These are phyloP conservation scores for Arbacia lixula DNA, from an alignment of 53 echinoderm and acorn worm species.

Conservation along the genomic window DNA sequence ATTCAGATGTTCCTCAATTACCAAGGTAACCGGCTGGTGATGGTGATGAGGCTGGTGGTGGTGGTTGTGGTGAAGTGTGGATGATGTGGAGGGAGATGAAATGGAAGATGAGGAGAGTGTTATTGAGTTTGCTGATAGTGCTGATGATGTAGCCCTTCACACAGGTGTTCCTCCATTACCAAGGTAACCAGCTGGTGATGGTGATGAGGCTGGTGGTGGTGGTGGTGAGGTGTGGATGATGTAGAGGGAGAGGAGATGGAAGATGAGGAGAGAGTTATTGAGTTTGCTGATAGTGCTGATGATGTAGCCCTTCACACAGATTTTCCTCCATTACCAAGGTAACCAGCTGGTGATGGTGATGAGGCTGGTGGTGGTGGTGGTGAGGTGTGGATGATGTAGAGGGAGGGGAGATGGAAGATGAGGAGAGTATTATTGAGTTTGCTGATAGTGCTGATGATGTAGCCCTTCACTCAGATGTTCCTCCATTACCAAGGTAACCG, in stretches of 20 bases:
- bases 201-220: not conserved
- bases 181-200: conserved; percentile 59
- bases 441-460: too few relatives aligned
- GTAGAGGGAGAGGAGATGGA: too few relatives aligned
- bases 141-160: too few relatives aligned
- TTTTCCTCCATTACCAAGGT: conserved; percentile 96
- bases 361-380: not conserved
- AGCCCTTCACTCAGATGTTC: conserved; percentile 96
- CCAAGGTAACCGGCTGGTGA: conserved; percentile 66
- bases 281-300: too few relatives aligned
- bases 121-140: too few relatives aligned
- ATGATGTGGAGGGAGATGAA: too few relatives aligned
- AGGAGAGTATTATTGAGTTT: too few relatives aligned
- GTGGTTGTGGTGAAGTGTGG: not conserved
- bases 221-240: not conserved
- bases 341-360: not conserved
- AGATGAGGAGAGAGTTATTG: too few relatives aligned
- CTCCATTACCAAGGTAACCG: conserved; percentile 85
- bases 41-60: not conserved
- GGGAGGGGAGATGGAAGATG: too few relatives aligned
- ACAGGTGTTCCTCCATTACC: conserved; percentile 88
- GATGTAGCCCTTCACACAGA: conserved; percentile 92
- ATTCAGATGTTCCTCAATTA: conserved; percentile 91
- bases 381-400: not conserved
- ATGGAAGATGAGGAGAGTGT: too few relatives aligned